Evolutionary conservation across 2,888 invertebrate genomes (phyloP), one percentile per base, ranked within the genome.

Genomic region (Acleris cristana): DNA sequence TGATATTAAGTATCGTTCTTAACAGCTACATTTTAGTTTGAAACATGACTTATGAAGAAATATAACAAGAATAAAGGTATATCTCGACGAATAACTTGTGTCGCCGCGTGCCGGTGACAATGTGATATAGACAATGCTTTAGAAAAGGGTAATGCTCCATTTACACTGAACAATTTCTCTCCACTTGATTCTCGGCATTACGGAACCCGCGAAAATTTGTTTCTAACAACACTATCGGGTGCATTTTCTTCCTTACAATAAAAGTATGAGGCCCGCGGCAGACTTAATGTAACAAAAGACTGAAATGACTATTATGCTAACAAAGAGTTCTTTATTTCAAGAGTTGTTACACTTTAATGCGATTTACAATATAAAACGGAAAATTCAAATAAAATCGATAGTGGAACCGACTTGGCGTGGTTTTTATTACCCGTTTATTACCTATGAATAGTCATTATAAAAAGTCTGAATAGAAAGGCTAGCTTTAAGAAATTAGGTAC

Each of bases 111-210:
- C 82, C 88, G 79, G 79, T 90, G 91, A 92, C 91, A 90, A 88
- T 88, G 85, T 89, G 88, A 91, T 90, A 90, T 88, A 92, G 91
- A 90, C 89, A 89, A 90, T 87, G 83, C 86, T 82, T 85, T 88
- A 83, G 85, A 87, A 87, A 90, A 88, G 88, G 88, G 87, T 88
- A 81, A 80, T 85, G 90, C 86, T 74, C 75, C 84, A 84, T 88
- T 89, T 72, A 81, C 74, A 79, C 72, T 54, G 59, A 67, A 70
- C 71, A 63, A 77, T 72, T 73, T 30, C 64, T 63, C 26, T 49
- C 58, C 60, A 72, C 52, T 61, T 19, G 70, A 74, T 76, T 69
- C 69, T 68, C 54, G 54, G 71, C 63, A 54, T 58, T 57, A 57
- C 26, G 34, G 51, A 62, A 49, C 62, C 23, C 19, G 26, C 40